These are phyloP conservation scores for Lerista edwardsae DNA, from an alignment of 2,797 vertebrate species.

Conservation along the genomic window DNA sequence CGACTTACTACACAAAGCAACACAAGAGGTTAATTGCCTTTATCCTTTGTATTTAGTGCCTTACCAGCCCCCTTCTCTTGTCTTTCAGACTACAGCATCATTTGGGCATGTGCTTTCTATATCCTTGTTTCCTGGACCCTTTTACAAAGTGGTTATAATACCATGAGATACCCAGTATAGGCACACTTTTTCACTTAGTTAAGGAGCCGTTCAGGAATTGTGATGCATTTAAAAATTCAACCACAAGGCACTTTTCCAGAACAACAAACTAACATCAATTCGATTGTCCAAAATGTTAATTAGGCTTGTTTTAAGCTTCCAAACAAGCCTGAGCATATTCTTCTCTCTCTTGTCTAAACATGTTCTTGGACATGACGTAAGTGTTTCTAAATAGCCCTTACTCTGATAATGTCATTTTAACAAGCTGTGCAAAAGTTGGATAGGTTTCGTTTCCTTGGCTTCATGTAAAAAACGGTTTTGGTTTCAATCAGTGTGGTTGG, in stretches of 20 bases:
- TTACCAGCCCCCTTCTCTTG: slow-evolving; percentile 21
- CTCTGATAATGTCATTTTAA: slow-evolving; percentile 66
- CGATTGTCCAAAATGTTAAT: slow-evolving; percentile 72
- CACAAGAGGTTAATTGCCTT: slow-evolving; percentile 51
- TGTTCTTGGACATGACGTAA: slow-evolving; percentile 58
- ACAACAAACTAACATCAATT: slow-evolving; percentile 64
- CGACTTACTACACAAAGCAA: slow-evolving; percentile 41
- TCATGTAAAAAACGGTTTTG: slow-evolving; percentile 24
- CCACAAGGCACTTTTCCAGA: slow-evolving; percentile 55
- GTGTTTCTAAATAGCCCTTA: slow-evolving; percentile 61
- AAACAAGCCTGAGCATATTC: slow-evolving; percentile 52
- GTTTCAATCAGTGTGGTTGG: slow-evolving; percentile 41
- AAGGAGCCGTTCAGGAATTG: slow-evolving; percentile 9
- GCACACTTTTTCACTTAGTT: slow-evolving; percentile 14
- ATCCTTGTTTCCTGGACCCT: slow-evolving; percentile 41
- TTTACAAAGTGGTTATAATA: slow-evolving; percentile 44
- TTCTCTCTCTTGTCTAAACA: slow-evolving; percentile 46
- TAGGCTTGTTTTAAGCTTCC: slow-evolving; percentile 60
- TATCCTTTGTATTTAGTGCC: slow-evolving; percentile 25
- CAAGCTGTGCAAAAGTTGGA: slow-evolving; percentile 54
- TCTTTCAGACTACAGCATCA: slow-evolving; percentile 55
- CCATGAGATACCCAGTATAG: background rate
- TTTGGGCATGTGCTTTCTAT: rapidly evolving
- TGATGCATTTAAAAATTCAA: slow-evolving; percentile 7
- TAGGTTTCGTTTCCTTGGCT: slow-evolving; percentile 51